These are phyloP conservation scores for Tokudaia muenninki DNA, from an alignment of 2,797 vertebrate species.

Conservation along the genomic window DNA sequence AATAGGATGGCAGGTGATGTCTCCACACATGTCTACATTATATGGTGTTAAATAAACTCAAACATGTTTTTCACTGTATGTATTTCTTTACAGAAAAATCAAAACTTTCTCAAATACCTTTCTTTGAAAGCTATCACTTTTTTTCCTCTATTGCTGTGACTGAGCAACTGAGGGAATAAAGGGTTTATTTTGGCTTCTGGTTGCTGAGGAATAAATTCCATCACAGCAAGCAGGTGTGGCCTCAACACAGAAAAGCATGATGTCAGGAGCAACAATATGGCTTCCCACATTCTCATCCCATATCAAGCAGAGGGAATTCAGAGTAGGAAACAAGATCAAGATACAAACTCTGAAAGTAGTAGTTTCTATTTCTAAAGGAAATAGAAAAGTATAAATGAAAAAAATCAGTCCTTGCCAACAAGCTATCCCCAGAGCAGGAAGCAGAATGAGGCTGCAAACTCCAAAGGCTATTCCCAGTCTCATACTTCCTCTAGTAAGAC, in stretches of 20 bases:
- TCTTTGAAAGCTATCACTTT: background rate
- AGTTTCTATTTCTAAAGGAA: no score
- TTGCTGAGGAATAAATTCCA: background rate
- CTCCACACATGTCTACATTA: background rate
- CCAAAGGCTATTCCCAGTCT: background rate
- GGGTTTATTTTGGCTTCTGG: background rate
- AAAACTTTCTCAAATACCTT: background rate
- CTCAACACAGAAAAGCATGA: background rate
- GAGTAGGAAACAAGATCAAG: background rate
- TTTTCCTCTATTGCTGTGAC: no score
- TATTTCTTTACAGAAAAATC: background rate
- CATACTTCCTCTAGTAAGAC: background rate
- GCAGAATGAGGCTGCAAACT: background rate
- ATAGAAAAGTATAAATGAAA: no score
- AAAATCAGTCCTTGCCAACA: no score
- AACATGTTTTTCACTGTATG: background rate
- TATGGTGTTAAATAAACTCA: background rate
- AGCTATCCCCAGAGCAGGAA: background rate
- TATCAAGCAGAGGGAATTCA: background rate
- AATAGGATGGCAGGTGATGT: background rate
- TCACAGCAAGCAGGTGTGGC: background rate
- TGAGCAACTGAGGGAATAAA: no score
- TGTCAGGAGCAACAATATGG: no score
- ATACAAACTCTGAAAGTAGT: background rate
- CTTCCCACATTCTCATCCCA: no score